A percentile compares a stretch with the other conserved stretches of the same genome.
Conservation (phyloP, 1,140 invertebrate species). For the Hycleus phaleratus region DNA sequence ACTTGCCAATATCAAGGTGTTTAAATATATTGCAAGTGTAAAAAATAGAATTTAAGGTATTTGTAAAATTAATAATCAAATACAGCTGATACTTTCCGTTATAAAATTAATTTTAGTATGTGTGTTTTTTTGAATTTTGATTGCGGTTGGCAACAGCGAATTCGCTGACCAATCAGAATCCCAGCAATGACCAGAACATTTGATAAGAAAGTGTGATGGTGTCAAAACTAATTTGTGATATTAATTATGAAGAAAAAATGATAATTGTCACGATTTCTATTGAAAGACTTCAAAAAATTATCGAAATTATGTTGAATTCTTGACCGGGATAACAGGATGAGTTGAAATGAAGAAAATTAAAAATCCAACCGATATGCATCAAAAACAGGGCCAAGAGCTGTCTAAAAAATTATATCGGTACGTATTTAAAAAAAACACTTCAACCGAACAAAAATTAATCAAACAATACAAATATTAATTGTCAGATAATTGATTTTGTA, state of each 20-base stretch:
- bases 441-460: no score
- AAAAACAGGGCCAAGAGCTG: slow-evolving; percentile 39
- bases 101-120: background rate
- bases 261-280: slow-evolving; percentile 22
- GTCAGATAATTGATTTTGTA: no score
- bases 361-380: slow-evolving; percentile 35
- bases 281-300: slow-evolving; percentile 17
- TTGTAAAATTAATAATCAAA: background rate
- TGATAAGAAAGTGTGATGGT: slow-evolving; percentile 41
- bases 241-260: slow-evolving; percentile 38
- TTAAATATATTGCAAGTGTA: no score
- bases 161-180: no score
- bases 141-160: slow-evolving; percentile 1
- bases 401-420: slow-evolving; percentile 41
- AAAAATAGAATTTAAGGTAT: no score
- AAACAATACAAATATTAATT: no score
- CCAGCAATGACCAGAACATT: slow-evolving; percentile 17
- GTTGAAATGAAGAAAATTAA: slow-evolving; percentile 41
- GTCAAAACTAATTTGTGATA: slow-evolving; percentile 35
- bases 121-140: background rate
- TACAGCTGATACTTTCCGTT: background rate
- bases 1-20: no score
- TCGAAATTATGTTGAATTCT: slow-evolving; percentile 36
- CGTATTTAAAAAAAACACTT: background rate
- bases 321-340: slow-evolving; percentile 37